Percentiles rank a stretch among this genome's conserved stretches.
Evolutionary conservation across 2,797 vertebrate genomes (phyloP).

Genomic region (Coranthus polyacanthus): DNA sequence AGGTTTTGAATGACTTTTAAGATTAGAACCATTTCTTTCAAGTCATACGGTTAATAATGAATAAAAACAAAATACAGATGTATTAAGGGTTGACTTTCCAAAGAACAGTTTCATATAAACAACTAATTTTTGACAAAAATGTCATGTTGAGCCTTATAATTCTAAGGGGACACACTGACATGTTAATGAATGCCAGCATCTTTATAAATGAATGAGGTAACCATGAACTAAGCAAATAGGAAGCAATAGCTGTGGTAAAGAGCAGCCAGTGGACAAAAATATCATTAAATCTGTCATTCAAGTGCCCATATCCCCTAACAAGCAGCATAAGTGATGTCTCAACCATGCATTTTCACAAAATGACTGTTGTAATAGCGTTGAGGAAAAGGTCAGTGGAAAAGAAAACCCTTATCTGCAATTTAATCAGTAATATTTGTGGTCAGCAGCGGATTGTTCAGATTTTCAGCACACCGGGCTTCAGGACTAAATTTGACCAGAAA

Average conservation of each 20-base stretch:
- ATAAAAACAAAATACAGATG: too few relatives aligned
- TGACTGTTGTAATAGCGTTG: constrained; percentile 3
- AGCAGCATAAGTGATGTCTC: neutral
- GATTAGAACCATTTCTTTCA: too few relatives aligned
- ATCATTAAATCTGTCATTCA: neutral
- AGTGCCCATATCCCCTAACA: constrained; percentile 16
- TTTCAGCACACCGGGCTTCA: too few relatives aligned
- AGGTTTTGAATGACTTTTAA: too few relatives aligned
- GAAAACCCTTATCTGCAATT: constrained; percentile 17
- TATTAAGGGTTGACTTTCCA: too few relatives aligned
- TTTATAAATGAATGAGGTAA: constrained; percentile 33
- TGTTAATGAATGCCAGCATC: constrained; percentile 14
- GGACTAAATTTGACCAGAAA: too few relatives aligned
- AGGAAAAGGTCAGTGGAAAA: constrained; percentile 35
- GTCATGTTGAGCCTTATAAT: neutral
- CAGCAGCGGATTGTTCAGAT: neutral
- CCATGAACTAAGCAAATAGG: constrained; percentile 13
- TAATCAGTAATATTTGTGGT: neutral
- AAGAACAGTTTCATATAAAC: too few relatives aligned
- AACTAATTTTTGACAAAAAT: too few relatives aligned
- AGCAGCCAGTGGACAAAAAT: neutral
- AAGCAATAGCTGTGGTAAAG: neutral
- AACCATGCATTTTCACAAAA: neutral
- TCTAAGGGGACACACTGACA: neutral
- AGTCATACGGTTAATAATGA: too few relatives aligned